Evolutionary conservation across 53 echinoderm and acorn worm species (phyloP), one percentile per base, ranked within the genome.

Genomic region (Mesocentrotus franciscanus): DNA sequence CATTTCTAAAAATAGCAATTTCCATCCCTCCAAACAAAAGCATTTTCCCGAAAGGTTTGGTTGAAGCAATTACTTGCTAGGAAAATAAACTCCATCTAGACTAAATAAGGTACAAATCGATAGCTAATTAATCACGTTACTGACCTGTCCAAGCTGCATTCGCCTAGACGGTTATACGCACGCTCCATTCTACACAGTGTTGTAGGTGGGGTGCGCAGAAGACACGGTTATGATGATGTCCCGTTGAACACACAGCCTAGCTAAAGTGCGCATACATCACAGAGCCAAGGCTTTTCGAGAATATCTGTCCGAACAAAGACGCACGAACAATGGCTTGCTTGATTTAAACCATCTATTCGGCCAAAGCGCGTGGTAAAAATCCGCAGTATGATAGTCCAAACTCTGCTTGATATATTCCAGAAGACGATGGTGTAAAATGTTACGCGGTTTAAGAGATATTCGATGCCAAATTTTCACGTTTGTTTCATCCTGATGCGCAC

Each of bases 251-350:
- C 92, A 92, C 92, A 71, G 74, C 55, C 56, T 27, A 66, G 92
- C 36, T 6, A 22, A 35, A 22, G 39, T 11, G 59, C 90, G 57
- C 60, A 90, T 90, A 91, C 66, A 91, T 62, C 61, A 81, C 83
- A 81, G 14, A 93, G 91, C 78, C 36, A 10, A 79, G 83, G 94
- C 79, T 93, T 81, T 93, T 93, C 94, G 83, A 59, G 60, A 93
- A 93, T 81, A 93, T 93, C 74, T 83, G 79, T 81, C 81, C 78
- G 94, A 93, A 93, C 94, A 93, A 78, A 93, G 94, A 93, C 94
- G 94, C 62, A 93, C 94, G 94, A 93, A 93, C 94, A 81, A 81
- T 79, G 94, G 81, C 94, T 93, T 93, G 94, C 94, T 78, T 29
- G n/a, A 93, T 79, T 93, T 93, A 93, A 62, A 93, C 94, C 78